Evolutionary conservation across 2,888 invertebrate species (phyloP).

Genomic region (Doris montereyensis): DNA sequence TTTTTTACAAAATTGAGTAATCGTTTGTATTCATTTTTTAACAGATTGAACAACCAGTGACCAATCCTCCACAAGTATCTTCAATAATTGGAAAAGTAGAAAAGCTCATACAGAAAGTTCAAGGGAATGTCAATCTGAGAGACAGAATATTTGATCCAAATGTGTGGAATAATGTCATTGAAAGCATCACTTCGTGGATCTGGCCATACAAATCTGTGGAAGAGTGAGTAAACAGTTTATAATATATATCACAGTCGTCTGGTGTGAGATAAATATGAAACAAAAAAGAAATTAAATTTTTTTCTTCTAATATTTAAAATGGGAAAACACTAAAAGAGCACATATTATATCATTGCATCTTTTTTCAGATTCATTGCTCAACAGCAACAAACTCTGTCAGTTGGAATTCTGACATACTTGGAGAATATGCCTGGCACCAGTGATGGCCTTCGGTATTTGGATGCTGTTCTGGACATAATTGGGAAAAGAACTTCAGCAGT

Average conservation of each 20-base stretch:
- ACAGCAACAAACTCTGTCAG: constrained; percentile 1
- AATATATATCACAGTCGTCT: neutral
- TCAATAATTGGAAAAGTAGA: constrained; percentile 10
- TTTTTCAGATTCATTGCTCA: neutral
- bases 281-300: too few relatives aligned
- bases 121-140: neutral
- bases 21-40: neutral
- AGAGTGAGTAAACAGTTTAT: constrained; percentile 11
- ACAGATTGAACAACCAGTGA: neutral
- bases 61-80: neutral
- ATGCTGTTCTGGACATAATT: constrained; percentile 38
- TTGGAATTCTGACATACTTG: constrained; percentile 6
- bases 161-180: constrained; percentile 14
- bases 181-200: constrained; percentile 5
- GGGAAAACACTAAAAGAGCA: too few relatives aligned
- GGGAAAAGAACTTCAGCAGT: too few relatives aligned
- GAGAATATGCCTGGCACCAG: constrained; percentile 28
- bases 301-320: too few relatives aligned
- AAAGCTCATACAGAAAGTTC: neutral
- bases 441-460: constrained; percentile 26
- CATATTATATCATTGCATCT: too few relatives aligned
- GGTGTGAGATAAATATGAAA: too few relatives aligned
- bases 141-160: constrained; percentile 17
- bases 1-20: too few relatives aligned
- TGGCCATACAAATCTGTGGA: constrained; percentile 5